Base-by-base conservation (phyloP, 2,797 vertebrate species). In the Gobionotothen gibberifrons region DNA sequence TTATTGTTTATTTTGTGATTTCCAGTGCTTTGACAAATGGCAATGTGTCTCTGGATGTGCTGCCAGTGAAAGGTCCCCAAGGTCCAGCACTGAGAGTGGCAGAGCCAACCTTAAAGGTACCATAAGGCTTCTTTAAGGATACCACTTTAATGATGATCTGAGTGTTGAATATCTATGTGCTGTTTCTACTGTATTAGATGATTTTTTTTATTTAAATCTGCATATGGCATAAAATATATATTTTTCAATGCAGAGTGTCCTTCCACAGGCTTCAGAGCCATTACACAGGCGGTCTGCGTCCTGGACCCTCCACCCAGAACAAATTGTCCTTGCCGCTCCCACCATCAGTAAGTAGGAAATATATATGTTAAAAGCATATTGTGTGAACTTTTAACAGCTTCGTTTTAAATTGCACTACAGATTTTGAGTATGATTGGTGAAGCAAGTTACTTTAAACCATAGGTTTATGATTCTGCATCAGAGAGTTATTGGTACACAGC, bases 11-110 rank as follows among this genome's bases (percentile, higher is more conserved):
- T 74, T 63, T n/a, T 85, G 9, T 82, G 0, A 55, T 83, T 77
- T 43, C 29, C 74, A 97, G 94, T 76, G 91, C 89, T 54, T 78
- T 86, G 61, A 82, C 87, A 67, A 90, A 89, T 69, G 90, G 91
- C 74, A 95, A 95, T 56, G 89, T 95, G 47, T 95, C 95, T 65
- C 89, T 99, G 90, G 98, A 99, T 43, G 95, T 98, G 74, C 93
- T 99, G 61, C 98, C 98, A 49, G 98, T 99, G 76, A 99, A 95
- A 91, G 98, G 97, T 80, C 97, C 97, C 65, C 96, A 98, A 56
- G 95, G 95, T 73, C 91, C 85, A 32, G 78, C 90, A 14, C 90
- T 95, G 51, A 92, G 85, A 77, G 79, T 78, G 32, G 74, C 88
- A 19, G 87, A 90, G 59, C 65, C 89, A 17, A 21, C 90, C 72